These are phyloP conservation scores for Cephus sareptanus DNA, from an alignment of 2,888 invertebrate genomes.

Conservation along the genomic window DNA sequence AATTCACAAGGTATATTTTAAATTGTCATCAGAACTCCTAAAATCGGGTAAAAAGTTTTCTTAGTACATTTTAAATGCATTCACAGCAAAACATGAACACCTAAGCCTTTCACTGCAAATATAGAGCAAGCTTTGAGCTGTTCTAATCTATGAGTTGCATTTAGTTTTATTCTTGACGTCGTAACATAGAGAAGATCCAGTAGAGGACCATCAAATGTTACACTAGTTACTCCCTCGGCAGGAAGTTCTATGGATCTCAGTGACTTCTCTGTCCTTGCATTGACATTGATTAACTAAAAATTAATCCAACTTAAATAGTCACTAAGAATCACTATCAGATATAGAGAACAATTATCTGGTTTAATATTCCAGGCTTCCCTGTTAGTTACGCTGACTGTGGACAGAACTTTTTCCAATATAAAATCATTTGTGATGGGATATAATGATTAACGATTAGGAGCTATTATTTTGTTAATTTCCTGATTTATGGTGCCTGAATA, in stretches of 20 bases:
- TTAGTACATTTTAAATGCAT: slow-evolving; percentile 20
- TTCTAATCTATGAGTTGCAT: slow-evolving; percentile 54
- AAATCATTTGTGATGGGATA: slow-evolving; percentile 68
- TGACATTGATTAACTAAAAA: slow-evolving; percentile 71
- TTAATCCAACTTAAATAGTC: background rate
- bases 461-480: slow-evolving; percentile 46
- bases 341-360: too few species aligned
- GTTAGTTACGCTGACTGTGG: slow-evolving; percentile 77
- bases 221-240: slow-evolving; percentile 74
- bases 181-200: slow-evolving; percentile 77
- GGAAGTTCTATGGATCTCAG: slow-evolving; percentile 72
- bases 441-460: slow-evolving; percentile 70
- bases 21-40: background rate
- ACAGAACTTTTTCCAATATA: slow-evolving; percentile 38
- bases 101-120: slow-evolving; percentile 63
- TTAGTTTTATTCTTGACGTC: slow-evolving; percentile 67
- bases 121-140: slow-evolving; percentile 68
- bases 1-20: background rate
- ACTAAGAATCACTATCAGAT: too few species aligned
- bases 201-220: slow-evolving; percentile 76
- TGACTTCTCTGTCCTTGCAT: slow-evolving; percentile 70
- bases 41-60: background rate
- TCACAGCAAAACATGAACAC: slow-evolving; percentile 49
- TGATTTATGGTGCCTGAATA: slow-evolving; percentile 56
- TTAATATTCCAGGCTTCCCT: slow-evolving; percentile 79